phyloP scores from a whole-genome alignment of 2,888 invertebrate species.

The Epistrophe eligans region DNA sequence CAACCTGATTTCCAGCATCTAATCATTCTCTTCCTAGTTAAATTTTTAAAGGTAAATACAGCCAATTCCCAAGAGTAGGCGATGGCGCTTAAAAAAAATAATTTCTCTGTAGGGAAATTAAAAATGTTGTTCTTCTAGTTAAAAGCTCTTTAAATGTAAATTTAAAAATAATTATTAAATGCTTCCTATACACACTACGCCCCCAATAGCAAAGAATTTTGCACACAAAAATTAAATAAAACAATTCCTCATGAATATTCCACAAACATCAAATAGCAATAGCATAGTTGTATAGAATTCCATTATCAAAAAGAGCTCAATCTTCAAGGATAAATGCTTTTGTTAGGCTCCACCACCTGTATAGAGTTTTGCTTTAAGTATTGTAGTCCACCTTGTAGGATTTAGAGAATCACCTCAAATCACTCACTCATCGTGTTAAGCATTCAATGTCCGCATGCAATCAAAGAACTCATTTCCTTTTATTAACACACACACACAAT shows the following conservation, averaged over 20 bases:
- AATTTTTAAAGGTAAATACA: too few species aligned
- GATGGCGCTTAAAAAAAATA: neutral
- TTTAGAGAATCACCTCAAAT: slow-evolving; percentile 51
- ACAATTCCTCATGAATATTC: neutral
- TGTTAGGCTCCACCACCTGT: slow-evolving; percentile 6
- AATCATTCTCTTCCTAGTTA: too few species aligned
- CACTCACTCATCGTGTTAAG: slow-evolving; percentile 58
- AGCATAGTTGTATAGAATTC: neutral
- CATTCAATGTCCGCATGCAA: slow-evolving; percentile 49
- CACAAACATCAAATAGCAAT: neutral
- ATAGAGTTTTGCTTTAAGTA: slow-evolving; percentile 27
- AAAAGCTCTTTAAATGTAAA: neutral
- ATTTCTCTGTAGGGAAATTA: slow-evolving; percentile 12
- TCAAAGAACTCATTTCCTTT: slow-evolving; percentile 44
- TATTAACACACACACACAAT: slow-evolving; percentile 42
- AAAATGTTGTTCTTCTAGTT: neutral
- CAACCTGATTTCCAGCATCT: too few species aligned
- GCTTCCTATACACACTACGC: neutral
- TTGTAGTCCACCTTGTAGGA: slow-evolving; percentile 21
- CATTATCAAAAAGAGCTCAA: slow-evolving; percentile 21
- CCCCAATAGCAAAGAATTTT: neutral
- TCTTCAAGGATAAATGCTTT: slow-evolving; percentile 29
- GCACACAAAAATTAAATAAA: neutral
- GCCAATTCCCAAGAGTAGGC: neutral
- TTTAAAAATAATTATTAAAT: neutral